phyloP scores from a whole-genome alignment of 2,888 invertebrate genomes.

The Ormyrus rosae region DNA sequence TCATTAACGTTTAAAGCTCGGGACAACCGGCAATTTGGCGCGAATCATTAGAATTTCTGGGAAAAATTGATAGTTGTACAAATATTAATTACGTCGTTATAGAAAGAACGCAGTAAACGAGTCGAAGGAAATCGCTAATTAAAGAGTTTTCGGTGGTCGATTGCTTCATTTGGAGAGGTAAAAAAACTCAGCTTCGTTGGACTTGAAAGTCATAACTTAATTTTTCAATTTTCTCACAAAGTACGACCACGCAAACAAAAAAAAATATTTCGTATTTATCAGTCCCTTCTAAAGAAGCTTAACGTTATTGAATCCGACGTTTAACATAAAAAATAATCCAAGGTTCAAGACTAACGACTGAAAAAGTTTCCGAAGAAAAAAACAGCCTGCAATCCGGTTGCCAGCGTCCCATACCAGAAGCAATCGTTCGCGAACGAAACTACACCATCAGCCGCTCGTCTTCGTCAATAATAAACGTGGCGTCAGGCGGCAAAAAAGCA shows the following conservation, averaged over 20 bases:
- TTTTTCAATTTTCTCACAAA: neutral
- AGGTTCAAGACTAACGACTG: no score
- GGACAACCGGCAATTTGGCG: slow-evolving; percentile 16
- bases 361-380: no score
- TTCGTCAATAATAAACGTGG: slow-evolving; percentile 22
- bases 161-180: no score
- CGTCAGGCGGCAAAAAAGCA: slow-evolving; percentile 16
- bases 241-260: no score
- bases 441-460: neutral
- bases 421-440: neutral
- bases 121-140: slow-evolving; percentile 13
- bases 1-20: slow-evolving; percentile 3
- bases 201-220: neutral
- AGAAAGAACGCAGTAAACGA: neutral
- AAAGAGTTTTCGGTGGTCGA: neutral
- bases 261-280: no score
- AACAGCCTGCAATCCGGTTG: neutral
- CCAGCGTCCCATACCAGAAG: neutral
- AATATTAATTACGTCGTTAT: neutral
- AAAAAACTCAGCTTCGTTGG: neutral
- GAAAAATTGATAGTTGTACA: slow-evolving; percentile 15
- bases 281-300: no score
- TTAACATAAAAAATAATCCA: no score
- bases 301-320: no score
- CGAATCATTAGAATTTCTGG: slow-evolving; percentile 3